Percentiles rank a stretch among this genome's conserved stretches.
Conservation (phyloP, 2,113 vertebrate species). For the Tetrao urogallus region DNA sequence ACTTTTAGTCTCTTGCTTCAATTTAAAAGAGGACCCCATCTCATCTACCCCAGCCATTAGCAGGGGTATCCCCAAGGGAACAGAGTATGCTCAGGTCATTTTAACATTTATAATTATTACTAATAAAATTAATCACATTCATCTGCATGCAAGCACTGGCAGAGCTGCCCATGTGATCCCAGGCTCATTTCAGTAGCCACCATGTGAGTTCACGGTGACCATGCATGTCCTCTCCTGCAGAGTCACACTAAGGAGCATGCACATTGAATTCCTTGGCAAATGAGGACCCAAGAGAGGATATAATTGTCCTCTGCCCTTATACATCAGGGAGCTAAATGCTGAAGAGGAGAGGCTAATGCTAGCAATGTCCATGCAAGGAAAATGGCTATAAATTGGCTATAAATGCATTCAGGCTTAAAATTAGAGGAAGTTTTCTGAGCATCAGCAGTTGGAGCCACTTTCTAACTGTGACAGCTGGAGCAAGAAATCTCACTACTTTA, state of each 20-base stretch:
- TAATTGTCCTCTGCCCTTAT: not conserved
- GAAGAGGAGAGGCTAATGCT: not conserved
- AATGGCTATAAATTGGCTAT: not conserved
- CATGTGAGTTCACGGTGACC: not conserved
- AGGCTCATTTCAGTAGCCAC: not conserved
- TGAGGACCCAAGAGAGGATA: not conserved
- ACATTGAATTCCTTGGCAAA: not conserved
- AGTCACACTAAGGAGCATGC: not conserved
- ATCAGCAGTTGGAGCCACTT: not conserved
- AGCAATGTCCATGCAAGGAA: not conserved
- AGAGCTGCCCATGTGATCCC: not conserved
- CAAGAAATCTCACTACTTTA: not conserved
- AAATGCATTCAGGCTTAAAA: slow-evolving; percentile 26
- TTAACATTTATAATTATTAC: not conserved
- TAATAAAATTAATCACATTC: not conserved
- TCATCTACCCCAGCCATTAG: not conserved
- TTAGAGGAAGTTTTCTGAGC: not conserved
- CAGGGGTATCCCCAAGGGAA: accelerated
- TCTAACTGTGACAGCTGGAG: not conserved
- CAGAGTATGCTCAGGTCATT: not conserved
- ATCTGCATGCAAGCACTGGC: not conserved
- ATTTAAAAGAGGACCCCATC: not conserved
- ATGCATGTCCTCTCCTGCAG: not conserved
- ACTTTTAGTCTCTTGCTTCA: slow-evolving; percentile 82
- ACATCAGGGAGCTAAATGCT: not conserved